Conservation (phyloP, 2,888 invertebrate species). For the Xylota segnis region DNA sequence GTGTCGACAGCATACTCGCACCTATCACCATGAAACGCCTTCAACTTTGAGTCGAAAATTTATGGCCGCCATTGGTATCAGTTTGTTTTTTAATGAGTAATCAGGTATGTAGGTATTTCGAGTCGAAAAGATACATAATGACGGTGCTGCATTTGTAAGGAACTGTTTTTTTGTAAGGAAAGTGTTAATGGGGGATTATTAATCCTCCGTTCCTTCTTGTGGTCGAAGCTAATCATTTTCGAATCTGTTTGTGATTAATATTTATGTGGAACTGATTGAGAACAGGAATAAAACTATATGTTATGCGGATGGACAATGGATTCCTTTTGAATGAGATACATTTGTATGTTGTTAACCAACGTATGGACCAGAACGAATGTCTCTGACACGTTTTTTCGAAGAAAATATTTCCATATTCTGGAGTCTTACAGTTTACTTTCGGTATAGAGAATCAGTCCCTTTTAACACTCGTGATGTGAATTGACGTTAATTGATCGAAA, state of each 20-base stretch:
- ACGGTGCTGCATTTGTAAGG: constrained; percentile 24
- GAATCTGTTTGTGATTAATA: background rate
- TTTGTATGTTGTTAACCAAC: background rate
- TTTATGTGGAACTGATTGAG: constrained; percentile 5
- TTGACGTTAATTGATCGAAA: too few species aligned
- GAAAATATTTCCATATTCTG: background rate
- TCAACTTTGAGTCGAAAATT: constrained; percentile 12
- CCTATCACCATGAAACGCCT: constrained; percentile 28
- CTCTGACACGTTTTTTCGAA: background rate
- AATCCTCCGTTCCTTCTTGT: constrained; percentile 8
- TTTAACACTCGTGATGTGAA: too few species aligned
- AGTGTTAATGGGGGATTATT: constrained; percentile 26
- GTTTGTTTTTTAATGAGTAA: constrained; percentile 4
- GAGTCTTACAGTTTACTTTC: too few species aligned
- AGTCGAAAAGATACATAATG: background rate
- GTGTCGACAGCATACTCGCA: constrained; percentile 7
- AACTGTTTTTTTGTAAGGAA: background rate
- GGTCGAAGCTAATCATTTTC: background rate
- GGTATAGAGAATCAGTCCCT: too few species aligned
- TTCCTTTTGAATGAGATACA: background rate
- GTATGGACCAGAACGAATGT: background rate
- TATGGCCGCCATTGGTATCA: constrained; percentile 1
- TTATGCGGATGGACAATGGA: background rate
- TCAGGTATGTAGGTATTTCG: constrained; percentile 1
- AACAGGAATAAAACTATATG: background rate